Evolutionary conservation across 2,888 invertebrate species (phyloP).

Genomic region (Sycophila texana): DNA sequence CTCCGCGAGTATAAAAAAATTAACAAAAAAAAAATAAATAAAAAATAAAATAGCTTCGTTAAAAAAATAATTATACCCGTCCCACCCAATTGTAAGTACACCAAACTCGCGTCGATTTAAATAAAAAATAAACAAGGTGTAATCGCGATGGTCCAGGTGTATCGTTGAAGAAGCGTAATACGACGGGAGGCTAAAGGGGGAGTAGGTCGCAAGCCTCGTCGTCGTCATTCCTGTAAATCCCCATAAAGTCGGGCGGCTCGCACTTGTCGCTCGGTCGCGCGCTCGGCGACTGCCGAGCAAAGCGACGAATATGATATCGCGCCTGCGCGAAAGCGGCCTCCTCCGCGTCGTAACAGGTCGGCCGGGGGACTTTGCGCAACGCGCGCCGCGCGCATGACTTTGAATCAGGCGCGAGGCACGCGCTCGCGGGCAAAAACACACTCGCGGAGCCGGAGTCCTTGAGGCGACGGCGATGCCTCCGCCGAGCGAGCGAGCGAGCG

Average conservation of each 20-base stretch:
- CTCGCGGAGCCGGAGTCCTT: constrained; percentile 45
- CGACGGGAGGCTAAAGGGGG: too few relatives aligned
- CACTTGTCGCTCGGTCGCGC: not conserved
- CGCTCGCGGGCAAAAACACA: constrained; percentile 42
- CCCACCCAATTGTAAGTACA: too few relatives aligned
- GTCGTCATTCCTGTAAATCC: not conserved
- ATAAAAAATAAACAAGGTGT: not conserved
- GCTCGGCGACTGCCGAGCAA: not conserved
- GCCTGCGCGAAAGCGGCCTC: not conserved
- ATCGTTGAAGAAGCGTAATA: too few relatives aligned
- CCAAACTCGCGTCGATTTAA: not conserved
- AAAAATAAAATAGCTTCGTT: too few relatives aligned
- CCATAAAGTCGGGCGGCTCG: not conserved
- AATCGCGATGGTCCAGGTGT: too few relatives aligned
- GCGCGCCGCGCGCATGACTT: constrained; percentile 54
- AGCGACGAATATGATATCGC: not conserved
- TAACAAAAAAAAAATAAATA: too few relatives aligned
- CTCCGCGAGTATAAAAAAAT: too few relatives aligned
- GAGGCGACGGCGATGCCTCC: constrained; percentile 33
- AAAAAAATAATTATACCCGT: too few relatives aligned
- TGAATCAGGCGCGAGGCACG: constrained; percentile 57
- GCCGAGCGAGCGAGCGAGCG: not conserved
- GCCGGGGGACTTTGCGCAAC: constrained; percentile 44
- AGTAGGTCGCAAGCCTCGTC: too few relatives aligned
- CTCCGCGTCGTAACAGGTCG: not conserved